Evolutionary conservation across 2,113 vertebrate genomes (phyloP).

Genomic region (Mormoops blainvillei): DNA sequence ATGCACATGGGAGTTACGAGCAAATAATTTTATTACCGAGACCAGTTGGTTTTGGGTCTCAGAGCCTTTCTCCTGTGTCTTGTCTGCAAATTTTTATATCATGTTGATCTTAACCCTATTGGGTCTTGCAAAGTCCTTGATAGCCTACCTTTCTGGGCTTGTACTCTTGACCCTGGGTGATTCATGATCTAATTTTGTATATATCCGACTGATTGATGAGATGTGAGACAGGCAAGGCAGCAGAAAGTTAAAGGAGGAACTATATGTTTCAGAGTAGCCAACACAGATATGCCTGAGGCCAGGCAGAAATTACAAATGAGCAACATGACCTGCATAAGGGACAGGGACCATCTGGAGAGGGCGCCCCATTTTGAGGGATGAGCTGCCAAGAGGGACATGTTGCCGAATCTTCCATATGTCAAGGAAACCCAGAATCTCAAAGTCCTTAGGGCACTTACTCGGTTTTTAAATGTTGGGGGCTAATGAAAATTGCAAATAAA

Average conservation of each 20-base stretch:
- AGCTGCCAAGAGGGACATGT: not conserved
- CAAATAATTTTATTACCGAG: conserved; percentile 46
- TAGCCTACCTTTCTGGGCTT: not conserved
- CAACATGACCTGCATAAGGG: rapidly evolving
- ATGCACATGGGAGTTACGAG: not conserved
- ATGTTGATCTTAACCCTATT: not conserved
- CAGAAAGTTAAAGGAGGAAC: not conserved
- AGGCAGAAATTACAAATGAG: not conserved
- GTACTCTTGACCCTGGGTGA: not conserved
- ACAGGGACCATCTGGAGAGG: not conserved
- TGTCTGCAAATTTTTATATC: not conserved
- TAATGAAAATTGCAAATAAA: not conserved
- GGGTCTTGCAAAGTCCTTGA: not conserved
- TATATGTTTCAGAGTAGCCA: not conserved
- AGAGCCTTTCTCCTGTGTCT: not conserved
- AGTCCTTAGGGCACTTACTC: not conserved
- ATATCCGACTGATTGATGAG: not conserved
- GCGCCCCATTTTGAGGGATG: not conserved
- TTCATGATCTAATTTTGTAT: not conserved
- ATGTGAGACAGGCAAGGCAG: not conserved
- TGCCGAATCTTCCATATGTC: not conserved
- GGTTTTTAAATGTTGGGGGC: not conserved
- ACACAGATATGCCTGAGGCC: not conserved
- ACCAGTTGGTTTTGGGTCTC: not conserved
- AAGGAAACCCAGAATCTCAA: not conserved